These are phyloP conservation scores for Thalassophryne amazonica DNA, from an alignment of 2,797 vertebrate genomes.

Conservation along the genomic window DNA sequence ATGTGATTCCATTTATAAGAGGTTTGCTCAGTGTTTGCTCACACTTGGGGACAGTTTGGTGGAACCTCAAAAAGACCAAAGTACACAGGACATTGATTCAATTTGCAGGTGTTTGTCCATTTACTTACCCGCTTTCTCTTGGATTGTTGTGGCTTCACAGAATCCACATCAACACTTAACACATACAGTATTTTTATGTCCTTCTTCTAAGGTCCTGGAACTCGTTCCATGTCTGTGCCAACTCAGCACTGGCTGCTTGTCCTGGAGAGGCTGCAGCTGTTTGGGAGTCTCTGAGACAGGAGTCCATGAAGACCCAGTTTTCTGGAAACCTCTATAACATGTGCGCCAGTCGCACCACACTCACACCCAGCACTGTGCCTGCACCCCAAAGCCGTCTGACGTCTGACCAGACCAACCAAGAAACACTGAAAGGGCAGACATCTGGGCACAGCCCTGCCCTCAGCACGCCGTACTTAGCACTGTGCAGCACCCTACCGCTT, in stretches of 20 bases:
- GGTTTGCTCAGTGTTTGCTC: conserved; percentile 91
- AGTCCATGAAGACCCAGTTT: conserved; percentile 87
- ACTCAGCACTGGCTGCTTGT: conserved; percentile 81
- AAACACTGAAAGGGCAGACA: conserved; percentile 80
- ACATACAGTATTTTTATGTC: background rate
- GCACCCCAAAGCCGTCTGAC: conserved; percentile 53
- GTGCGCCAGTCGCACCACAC: conserved; percentile 78
- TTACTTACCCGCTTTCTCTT: too few species aligned
- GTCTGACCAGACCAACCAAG: conserved; percentile 85
- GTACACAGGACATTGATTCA: conserved; percentile 82
- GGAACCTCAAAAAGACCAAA: conserved; percentile 73
- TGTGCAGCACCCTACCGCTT: conserved; percentile 51
- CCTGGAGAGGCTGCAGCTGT: conserved; percentile 85
- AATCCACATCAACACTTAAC: background rate
- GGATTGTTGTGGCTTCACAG: background rate
- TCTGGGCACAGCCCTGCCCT: conserved; percentile 30
- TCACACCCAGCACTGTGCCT: conserved; percentile 60
- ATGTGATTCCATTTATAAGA: conserved; percentile 90
- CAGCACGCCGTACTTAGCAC: conserved; percentile 61
- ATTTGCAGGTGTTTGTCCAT: conserved; percentile 89
- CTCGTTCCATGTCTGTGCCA: conserved; percentile 87
- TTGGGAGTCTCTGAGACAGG: conserved; percentile 90
- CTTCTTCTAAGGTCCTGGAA: conserved; percentile 86
- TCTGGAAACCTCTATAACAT: conserved; percentile 90
- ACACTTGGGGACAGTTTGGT: conserved; percentile 89